Conservation (phyloP, 2,888 invertebrate species). For the Odontomyia ornata region DNA sequence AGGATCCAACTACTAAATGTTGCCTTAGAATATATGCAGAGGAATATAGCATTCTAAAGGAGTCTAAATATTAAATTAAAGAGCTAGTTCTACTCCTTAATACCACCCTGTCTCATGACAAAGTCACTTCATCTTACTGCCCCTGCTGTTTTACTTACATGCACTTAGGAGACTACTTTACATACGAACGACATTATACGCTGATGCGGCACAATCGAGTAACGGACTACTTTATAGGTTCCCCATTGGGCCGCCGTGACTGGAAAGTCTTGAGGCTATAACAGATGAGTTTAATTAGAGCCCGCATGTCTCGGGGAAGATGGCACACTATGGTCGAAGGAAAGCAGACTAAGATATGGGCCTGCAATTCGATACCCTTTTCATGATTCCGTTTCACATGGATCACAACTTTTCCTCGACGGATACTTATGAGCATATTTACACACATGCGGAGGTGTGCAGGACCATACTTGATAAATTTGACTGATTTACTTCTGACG, state of each 20-base stretch:
- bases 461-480: constrained; percentile 37
- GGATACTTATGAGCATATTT: neutral
- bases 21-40: too few relatives aligned
- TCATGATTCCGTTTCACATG: constrained; percentile 40
- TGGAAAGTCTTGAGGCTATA: constrained; percentile 5
- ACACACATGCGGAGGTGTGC: constrained; percentile 36
- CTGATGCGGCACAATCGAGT: constrained; percentile 35
- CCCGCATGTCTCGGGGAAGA: constrained; percentile 28
- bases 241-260: constrained; percentile 37
- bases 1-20: too few relatives aligned
- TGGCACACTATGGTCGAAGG: constrained; percentile 28
- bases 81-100: too few relatives aligned
- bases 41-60: too few relatives aligned
- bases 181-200: constrained; percentile 21
- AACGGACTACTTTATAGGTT: constrained; percentile 37
- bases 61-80: too few relatives aligned
- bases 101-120: neutral
- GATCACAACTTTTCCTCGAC: neutral
- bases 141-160: constrained; percentile 10
- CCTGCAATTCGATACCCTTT: constrained; percentile 41
- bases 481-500: constrained; percentile 41
- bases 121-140: neutral
- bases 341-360: constrained; percentile 25
- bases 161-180: constrained; percentile 15
- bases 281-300: constrained; percentile 41